Evolutionary conservation across 2,888 invertebrate genomes (phyloP), one percentile per base, ranked within the genome.

Genomic region (Agrochola litura): DNA sequence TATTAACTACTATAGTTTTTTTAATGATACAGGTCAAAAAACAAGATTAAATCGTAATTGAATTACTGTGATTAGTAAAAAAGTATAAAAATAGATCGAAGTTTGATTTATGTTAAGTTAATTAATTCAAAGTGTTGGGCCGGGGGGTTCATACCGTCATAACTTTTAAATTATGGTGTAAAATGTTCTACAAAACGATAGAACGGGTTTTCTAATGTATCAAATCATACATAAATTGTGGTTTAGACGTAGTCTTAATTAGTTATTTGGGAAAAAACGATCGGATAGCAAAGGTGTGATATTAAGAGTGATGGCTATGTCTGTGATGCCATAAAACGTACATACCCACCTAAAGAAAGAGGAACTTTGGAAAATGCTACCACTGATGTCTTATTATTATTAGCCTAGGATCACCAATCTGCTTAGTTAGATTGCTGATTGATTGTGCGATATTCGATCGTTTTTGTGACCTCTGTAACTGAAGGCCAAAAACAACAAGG

Each of bases 61-160:
- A 87, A 87, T 87, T 87, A 88, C 77, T 77, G 69, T 76, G 73
- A 82, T 81, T 74, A 80, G 49, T 81, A 81, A 87, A 86, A 81
- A 77, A 70, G n/a, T 56, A 61, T 77, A 76, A 82, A 79, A 77
- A 80, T 80, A 77, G 85, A 88, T 81, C 81, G 81, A 82, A 77
- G 37, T 81, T 84, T 87, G 88, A 88, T 88, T 88, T 88, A 89
- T 87, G 74, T 64, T 16, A 22, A 60, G 73, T 80, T 88, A 86
- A 88, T 88, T 86, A 88, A 86, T 86, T 88, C 88, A 83, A 83
- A 89, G 73, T 75, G 81, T 73, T 82, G 0, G 5, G 87, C 89
- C 89, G 77, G 81, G 71, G 87, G 89, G 74, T 70, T 68, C 71
- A 46, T 82, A 67, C 37, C 73, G 83, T 64, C 73, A 76, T 89